A percentile compares a stretch with the other conserved stretches of the same genome.
These are phyloP conservation scores for Eremophila alpestris DNA, from an alignment of 2,797 vertebrate species.

Conservation along the genomic window DNA sequence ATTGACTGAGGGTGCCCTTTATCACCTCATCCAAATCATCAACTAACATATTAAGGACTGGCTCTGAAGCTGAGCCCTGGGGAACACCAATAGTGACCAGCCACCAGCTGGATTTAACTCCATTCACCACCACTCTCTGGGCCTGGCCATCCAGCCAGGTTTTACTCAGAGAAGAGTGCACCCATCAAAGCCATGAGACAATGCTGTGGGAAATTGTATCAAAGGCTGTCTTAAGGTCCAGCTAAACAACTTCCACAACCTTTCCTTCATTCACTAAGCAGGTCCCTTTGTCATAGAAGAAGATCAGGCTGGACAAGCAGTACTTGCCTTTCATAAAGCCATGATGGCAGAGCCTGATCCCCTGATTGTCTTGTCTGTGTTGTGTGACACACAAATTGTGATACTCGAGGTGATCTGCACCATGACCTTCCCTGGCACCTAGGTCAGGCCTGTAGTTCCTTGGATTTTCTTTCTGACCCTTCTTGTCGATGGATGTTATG, in stretches of 20 bases:
- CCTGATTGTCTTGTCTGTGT: not conserved
- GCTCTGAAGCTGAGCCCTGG: rapidly evolving
- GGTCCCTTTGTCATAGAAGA: not conserved
- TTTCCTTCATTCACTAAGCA: not conserved
- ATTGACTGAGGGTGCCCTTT: not conserved
- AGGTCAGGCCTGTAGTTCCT: not conserved
- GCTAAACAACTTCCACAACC: not conserved
- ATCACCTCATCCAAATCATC: not conserved
- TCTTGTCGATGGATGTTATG: not conserved
- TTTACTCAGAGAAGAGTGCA: not conserved
- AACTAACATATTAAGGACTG: not conserved
- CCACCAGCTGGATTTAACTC: not conserved
- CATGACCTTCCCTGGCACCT: not conserved
- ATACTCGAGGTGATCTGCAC: rapidly evolving
- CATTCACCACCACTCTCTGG: not conserved
- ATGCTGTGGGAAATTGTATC: not conserved
- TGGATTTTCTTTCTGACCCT: rapidly evolving
- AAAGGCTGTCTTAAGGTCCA: not conserved
- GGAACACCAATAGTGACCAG: not conserved
- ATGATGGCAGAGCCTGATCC: not conserved
- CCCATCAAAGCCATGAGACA: not conserved
- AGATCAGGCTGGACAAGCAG: not conserved
- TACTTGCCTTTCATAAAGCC: not conserved
- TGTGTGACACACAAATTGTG: not conserved
- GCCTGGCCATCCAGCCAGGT: not conserved